Percentiles rank a stretch among this genome's conserved stretches.
Evolutionary conservation across 2,888 invertebrate species (phyloP).

Genomic region (Folsomia manolachei): DNA sequence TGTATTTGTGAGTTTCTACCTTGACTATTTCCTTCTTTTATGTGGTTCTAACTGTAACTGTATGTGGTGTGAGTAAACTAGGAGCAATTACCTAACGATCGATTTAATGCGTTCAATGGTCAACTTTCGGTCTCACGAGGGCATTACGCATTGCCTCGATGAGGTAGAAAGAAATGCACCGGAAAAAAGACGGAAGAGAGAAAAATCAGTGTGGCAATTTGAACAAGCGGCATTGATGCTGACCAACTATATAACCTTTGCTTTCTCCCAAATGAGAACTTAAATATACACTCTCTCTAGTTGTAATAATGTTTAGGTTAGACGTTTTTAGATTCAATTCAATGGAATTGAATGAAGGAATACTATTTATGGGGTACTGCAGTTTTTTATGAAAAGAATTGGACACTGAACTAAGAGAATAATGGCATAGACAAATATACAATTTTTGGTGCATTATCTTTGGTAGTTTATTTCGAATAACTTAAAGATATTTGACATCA

Average conservation of each 20-base stretch:
- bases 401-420: too few relatives aligned
- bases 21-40: not conserved
- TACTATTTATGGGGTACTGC: too few relatives aligned
- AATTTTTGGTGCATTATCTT: too few relatives aligned
- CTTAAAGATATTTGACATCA: too few relatives aligned
- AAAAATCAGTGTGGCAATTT: too few relatives aligned
- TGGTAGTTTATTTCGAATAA: too few relatives aligned
- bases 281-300: slow-evolving; percentile 13
- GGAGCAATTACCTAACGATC: slow-evolving; percentile 15
- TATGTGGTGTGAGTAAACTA: slow-evolving; percentile 12
- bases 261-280: not conserved
- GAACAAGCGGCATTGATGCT: too few relatives aligned
- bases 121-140: slow-evolving; percentile 6
- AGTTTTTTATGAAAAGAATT: too few relatives aligned
- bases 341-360: not conserved
- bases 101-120: slow-evolving; percentile 19
- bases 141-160: not conserved
- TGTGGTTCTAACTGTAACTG: not conserved
- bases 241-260: not conserved
- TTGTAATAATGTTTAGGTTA: slow-evolving; percentile 11
- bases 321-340: not conserved
- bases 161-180: not conserved
- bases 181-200: not conserved
- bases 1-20: too few relatives aligned
- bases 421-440: too few relatives aligned